Percentiles rank a stretch among this genome's conserved stretches.
These are phyloP conservation scores for Eupeodes luniger DNA, from an alignment of 2,888 invertebrate genomes.

Conservation along the genomic window DNA sequence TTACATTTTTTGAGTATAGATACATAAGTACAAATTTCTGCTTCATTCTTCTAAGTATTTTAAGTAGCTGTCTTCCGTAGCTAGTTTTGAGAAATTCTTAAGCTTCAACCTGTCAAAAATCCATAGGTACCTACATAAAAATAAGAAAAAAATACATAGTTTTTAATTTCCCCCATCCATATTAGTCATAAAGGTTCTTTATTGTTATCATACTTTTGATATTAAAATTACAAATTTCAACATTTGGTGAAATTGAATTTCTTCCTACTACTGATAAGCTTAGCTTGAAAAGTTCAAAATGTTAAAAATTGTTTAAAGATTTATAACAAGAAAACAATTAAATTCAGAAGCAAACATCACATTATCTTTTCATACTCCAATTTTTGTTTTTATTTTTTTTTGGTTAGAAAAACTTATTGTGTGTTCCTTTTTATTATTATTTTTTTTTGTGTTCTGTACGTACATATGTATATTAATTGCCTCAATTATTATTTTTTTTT, in stretches of 20 bases:
- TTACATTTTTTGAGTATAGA: too few relatives aligned
- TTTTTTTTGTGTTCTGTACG: background rate
- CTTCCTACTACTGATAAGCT: background rate
- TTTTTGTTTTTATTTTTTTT: background rate
- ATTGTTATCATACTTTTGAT: background rate
- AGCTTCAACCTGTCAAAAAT: too few relatives aligned
- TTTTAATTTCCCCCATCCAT: background rate
- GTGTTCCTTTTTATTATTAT: background rate
- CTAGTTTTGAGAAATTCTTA: too few relatives aligned
- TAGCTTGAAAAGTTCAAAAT: background rate
- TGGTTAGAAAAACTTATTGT: too few relatives aligned
- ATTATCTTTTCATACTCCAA: background rate
- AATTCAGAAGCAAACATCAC: background rate
- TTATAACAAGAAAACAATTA: background rate
- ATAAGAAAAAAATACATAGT: background rate
- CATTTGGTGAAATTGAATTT: background rate
- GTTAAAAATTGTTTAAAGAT: background rate
- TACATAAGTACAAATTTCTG: too few relatives aligned
- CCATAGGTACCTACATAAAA: background rate
- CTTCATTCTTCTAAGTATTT: too few relatives aligned
- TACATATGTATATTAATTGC: conserved; percentile 4
- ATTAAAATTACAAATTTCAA: background rate
- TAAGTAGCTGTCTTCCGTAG: too few relatives aligned
- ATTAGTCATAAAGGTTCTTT: background rate
- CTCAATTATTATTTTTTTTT: conserved; percentile 12